Base-by-base conservation (phyloP, 2,797 vertebrate genomes). In the Xenentodon cancila region DNA sequence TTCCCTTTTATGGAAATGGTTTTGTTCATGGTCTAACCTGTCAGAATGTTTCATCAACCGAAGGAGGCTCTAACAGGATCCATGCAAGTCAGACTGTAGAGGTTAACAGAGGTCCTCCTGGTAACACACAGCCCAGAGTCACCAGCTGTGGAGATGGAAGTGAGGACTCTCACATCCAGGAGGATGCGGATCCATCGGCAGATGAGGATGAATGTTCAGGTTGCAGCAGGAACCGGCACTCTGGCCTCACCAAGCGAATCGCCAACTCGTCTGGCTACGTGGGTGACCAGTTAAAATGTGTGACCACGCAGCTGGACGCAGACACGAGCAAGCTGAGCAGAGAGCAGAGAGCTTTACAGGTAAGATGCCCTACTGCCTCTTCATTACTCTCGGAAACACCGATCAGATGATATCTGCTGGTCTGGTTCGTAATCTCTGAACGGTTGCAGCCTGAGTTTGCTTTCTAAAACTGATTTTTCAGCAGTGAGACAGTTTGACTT, bases 301-400 rank as follows among this genome's bases (percentile, higher is more conserved):
- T 96, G 84, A 96, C 96, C 6, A 95, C 95, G 0, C 96, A 97
- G 79, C 92, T 97, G 62, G 94, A 95, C 0, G 94, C 95, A 0
- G 96, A 97, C 79, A 94, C 95, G 70, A 97, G 95, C 89, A 94
- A 96, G 85, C 93, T 97, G 72, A 95, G 95, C 89, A 88, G 96
- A 61, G 96, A 97, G 85, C 96, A 97, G 89, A 90, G 93, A 53
- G 95, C 96, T 0, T 77, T 97, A 51, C 96, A 97, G 96, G 97
- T 98, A 92, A 95, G 95, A 60, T 37, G 34, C 47, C 22, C 27
- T 37, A 6, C 17, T 50, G 22, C 11, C 17, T 61, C 37, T 11
- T 55, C 30, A 16, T 7, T 40, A 34, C 2, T 1, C 43, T 21
- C 46, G 25, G 22, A 22, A 25, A 17, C 21, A 6, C 19, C 53